Conservation (phyloP, 2,888 invertebrate species). For the Steinernema scapterisci region DNA sequence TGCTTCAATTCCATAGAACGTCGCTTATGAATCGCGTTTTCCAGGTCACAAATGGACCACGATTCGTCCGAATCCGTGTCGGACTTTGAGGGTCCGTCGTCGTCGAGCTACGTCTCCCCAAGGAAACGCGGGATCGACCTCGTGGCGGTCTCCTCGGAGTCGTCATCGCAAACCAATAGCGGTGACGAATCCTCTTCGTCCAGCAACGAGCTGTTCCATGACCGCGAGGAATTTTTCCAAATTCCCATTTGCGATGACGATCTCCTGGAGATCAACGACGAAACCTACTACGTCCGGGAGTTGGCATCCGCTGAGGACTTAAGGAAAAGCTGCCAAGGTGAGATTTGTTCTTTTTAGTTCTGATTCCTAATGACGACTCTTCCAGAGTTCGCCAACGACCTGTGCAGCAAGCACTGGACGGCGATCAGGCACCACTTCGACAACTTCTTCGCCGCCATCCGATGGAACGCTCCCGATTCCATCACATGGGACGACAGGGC, state of each 20-base stretch:
- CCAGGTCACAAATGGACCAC: too few relatives aligned
- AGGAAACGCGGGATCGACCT: neutral
- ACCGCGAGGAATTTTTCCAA: conserved; percentile 32
- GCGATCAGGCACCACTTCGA: conserved; percentile 31
- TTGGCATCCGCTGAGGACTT: conserved; percentile 27
- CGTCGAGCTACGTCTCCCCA: neutral
- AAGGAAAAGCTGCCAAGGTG: conserved; percentile 29
- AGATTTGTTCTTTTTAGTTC: neutral
- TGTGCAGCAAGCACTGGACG: conserved; percentile 23
- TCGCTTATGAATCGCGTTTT: too few relatives aligned
- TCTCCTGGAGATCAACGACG: conserved; percentile 34
- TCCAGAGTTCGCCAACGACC: neutral
- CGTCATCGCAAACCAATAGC: neutral
- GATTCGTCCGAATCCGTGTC: too few relatives aligned
- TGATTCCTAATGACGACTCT: neutral
- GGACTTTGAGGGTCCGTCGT: too few relatives aligned
- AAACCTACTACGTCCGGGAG: conserved; percentile 34
- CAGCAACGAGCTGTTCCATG: conserved; percentile 7
- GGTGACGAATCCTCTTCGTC: neutral
- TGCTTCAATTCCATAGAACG: too few relatives aligned
- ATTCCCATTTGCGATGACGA: conserved; percentile 43
- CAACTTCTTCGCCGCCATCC: conserved; percentile 34
- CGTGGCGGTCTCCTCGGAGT: neutral
- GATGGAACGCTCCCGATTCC: conserved; percentile 31
- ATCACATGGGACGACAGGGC: conserved; percentile 8